Evolutionary conservation across 2,797 vertebrate genomes (phyloP), one percentile per base, ranked within the genome.

Genomic region (Semotilus atromaculatus): DNA sequence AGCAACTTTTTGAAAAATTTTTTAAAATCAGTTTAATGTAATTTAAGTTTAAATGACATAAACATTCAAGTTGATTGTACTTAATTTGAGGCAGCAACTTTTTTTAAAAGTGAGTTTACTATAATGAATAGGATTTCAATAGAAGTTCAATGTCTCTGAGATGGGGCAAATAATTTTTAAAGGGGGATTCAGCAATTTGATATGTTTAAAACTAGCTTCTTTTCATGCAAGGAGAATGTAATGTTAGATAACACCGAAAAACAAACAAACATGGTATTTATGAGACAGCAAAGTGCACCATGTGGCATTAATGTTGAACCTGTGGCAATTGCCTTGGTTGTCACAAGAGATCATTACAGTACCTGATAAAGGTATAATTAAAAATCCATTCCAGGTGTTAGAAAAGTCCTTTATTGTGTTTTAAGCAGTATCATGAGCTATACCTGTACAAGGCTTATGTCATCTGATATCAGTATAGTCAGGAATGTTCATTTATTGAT

Each of bases 291-390:
- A 48, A 79, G 58, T 79, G 26, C 18, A 34, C 19, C 14, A 21
- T 66, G 40, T 45, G 60, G 1, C n/a, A 29, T 81, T 34, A 51
- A 51, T 81, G 38, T 64, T 58, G 34, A 77, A 70, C 36, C n/a
- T 45, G 36, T 26, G 13, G 14, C 53, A 68, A 83, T 85, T 75
- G 40, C 72, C 23, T 21, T 36, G 40, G 62, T 67, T 38, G 53
- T 83, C 67, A 16, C 9, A 19, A 58, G 38, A 83, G 53, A 40
- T 72, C 62, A 87, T 89, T 71, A 85, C 51, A 31, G 62, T 19
- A 85, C 31, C 62, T 81, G 76, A 87, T 83, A 66, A 84, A 68
- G 31, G 73, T 81, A 48, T 48, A 78, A 88, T 88, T 83, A 86
- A 68, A 83, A 78, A 82, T 81, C 36, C 29, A 79, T 78, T 79